A percentile compares a stretch with the other conserved stretches of the same genome.
These are phyloP conservation scores for Xiphydria camelus DNA, from an alignment of 2,888 invertebrate genomes.

Conservation along the genomic window DNA sequence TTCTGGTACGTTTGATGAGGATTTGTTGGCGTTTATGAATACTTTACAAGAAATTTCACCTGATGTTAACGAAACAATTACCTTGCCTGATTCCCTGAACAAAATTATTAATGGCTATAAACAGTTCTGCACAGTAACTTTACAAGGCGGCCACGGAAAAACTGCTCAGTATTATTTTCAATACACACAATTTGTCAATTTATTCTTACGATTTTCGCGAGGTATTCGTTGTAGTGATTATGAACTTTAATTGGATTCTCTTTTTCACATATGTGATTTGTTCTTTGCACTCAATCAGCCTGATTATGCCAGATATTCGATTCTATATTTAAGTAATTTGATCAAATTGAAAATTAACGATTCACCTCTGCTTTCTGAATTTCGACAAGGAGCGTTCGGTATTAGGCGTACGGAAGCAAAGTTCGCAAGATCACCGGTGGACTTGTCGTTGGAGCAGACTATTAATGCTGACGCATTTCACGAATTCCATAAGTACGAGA, in stretches of 20 bases:
- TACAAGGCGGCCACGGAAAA: constrained; percentile 22
- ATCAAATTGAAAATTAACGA: constrained; percentile 14
- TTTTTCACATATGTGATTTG: constrained; percentile 30
- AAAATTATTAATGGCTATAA: constrained; percentile 21
- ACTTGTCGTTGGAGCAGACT: too few relatives aligned
- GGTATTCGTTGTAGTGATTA: constrained; percentile 35
- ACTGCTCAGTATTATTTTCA: constrained; percentile 26
- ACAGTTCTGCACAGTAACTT: constrained; percentile 24
- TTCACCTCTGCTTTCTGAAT: too few relatives aligned
- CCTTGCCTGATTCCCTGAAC: neutral
- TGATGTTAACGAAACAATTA: too few relatives aligned
- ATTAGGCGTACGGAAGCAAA: too few relatives aligned
- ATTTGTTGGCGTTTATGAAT: too few relatives aligned
- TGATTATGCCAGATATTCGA: constrained; percentile 22
- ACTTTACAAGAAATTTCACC: too few relatives aligned
- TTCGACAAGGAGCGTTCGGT: too few relatives aligned
- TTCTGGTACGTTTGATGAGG: too few relatives aligned
- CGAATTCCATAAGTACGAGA: too few relatives aligned
- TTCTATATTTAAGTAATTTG: too few relatives aligned
- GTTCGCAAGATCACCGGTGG: too few relatives aligned
- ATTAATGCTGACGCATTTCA: too few relatives aligned
- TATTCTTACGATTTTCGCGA: constrained; percentile 16
- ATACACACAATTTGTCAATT: constrained; percentile 19
- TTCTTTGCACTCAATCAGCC: constrained; percentile 32
- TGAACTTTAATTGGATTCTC: constrained; percentile 29